Conservation (phyloP, 2,113 vertebrate species). For the Columbina picui region DNA sequence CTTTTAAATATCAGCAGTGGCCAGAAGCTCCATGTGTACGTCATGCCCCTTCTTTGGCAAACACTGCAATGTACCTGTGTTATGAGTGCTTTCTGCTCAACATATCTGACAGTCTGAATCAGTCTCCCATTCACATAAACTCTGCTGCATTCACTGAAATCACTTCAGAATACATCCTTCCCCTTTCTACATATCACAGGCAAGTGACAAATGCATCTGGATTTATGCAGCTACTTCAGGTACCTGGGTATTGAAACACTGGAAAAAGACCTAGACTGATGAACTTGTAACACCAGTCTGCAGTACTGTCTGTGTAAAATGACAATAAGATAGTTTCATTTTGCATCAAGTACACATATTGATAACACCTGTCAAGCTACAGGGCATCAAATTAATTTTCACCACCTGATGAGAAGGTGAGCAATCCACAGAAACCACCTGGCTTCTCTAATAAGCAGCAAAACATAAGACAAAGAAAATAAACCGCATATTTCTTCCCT, state of each 20-base stretch:
- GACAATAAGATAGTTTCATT: neutral
- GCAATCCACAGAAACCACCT: neutral
- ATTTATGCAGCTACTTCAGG: neutral
- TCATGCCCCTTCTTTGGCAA: neutral
- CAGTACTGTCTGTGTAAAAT: neutral
- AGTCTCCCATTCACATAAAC: neutral
- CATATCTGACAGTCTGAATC: neutral
- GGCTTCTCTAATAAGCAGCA: neutral
- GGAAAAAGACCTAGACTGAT: neutral
- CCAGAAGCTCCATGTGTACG: neutral
- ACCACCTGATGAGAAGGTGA: neutral
- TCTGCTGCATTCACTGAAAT: neutral
- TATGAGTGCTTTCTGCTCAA: neutral
- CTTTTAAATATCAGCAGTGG: neutral
- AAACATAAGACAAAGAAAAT: neutral
- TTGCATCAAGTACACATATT: neutral
- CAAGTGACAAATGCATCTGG: neutral
- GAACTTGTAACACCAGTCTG: neutral
- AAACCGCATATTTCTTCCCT: neutral
- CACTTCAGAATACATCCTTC: neutral
- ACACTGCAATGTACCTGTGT: neutral
- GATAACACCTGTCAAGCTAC: conserved; percentile 9
- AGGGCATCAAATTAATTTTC: conserved; percentile 19
- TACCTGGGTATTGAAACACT: neutral
- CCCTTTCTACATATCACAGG: neutral